These are phyloP conservation scores for Neodiprion lecontei DNA, from an alignment of 1,140 invertebrate genomes.

Conservation along the genomic window DNA sequence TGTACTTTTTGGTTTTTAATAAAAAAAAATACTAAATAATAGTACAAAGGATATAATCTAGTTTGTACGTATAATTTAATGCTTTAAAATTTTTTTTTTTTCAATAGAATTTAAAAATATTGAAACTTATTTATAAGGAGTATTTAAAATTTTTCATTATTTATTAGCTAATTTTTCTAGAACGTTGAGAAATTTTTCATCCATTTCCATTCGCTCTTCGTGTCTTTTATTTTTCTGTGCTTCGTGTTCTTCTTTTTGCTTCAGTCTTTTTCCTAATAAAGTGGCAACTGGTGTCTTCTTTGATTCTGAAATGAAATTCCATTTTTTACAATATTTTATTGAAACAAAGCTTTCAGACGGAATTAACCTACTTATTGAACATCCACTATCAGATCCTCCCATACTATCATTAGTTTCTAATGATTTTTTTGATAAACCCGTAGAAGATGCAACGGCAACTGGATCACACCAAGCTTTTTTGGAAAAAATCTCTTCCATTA, in stretches of 20 bases:
- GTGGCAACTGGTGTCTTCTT: not conserved
- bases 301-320: slow-evolving; percentile 7
- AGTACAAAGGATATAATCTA: too few relatives aligned
- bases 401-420: slow-evolving; percentile 5
- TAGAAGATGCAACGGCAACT: slow-evolving; percentile 23
- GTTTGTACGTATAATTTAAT: too few relatives aligned
- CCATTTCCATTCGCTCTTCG: slow-evolving; percentile 14
- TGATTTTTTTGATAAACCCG: not conserved
- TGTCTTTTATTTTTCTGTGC: slow-evolving; percentile 12
- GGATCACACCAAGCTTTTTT: slow-evolving; percentile 25
- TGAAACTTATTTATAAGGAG: too few relatives aligned
- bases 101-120: too few relatives aligned
- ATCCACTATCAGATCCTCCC: slow-evolving; percentile 7
- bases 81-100: too few relatives aligned
- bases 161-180: slow-evolving; percentile 23
- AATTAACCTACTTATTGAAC: slow-evolving; percentile 8
- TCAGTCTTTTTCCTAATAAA: not conserved
- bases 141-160: too few relatives aligned
- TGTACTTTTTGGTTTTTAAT: too few relatives aligned
- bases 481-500: slow-evolving; percentile 25
- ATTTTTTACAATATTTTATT: not conserved
- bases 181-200: slow-evolving; percentile 14
- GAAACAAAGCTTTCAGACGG: not conserved
- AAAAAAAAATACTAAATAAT: too few relatives aligned
- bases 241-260: slow-evolving; percentile 19